Base-by-base conservation (phyloP, 2,888 invertebrate genomes). In the Hyposoter didymator region DNA sequence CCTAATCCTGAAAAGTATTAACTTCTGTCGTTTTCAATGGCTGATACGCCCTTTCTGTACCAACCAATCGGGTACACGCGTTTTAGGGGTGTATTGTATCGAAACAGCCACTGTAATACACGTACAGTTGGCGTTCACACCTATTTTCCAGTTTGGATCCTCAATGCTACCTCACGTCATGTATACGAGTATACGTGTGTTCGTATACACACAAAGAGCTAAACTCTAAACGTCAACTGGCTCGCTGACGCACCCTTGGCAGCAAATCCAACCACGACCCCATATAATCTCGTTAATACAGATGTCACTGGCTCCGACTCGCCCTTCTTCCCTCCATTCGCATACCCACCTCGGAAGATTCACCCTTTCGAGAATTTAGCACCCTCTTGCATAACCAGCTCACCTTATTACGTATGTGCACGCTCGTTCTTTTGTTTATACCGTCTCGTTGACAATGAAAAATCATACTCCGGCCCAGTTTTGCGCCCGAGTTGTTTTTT, bases 241-340 rank as follows among this genome's bases (percentile, higher is more conserved):
- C 72, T 73, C 79, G 64, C 72, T 72, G 79, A 73, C 72, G 64
- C 82, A 82, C 85, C 85, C 85, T 67, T 70, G 45, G 88, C 87
- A 85, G 89, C 89, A 88, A 90, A 90, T 88, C 89, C 84, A 87
- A 87, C 88, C 88, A 88, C 89, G 82, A 87, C 88, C 88, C 89
- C 91, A 90, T 91, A 85, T 85, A 92, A 92, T 92, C 91, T 90
- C 89, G 91, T 91, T 93, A 93, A 93, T 93, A 93, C 93, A 93
- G 93, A 93, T 93, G 93, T 93, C 93, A 93, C 90, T 87, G 90
- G 88, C 89, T 88, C 87, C 84, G 78, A 80, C 78, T 78, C 19
- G 35, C 4, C 22, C 43, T 28, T 49, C 35, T 35, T 47, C 32
- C 32, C 45, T 62, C 75, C 39, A 17, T 64, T 76, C 83, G 59